Evolutionary conservation across 2,113 vertebrate genomes (phyloP).

Genomic region (Neolamprologus toae): DNA sequence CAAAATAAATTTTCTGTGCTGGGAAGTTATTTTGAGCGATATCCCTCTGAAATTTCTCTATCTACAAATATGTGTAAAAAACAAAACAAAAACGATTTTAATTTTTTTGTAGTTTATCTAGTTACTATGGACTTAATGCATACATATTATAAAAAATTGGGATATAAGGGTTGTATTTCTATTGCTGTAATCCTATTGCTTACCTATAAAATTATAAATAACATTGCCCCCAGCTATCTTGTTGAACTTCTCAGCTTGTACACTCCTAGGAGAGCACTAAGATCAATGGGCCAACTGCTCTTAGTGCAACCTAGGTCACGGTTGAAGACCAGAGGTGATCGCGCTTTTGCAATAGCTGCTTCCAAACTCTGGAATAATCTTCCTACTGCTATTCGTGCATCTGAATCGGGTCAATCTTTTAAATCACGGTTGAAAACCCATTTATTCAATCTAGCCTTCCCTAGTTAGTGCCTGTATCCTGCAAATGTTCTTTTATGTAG

Average conservation of each 20-base stretch:
- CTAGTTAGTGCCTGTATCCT: neutral
- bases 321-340: neutral
- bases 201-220: neutral
- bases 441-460: neutral
- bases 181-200: neutral
- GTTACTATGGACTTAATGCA: neutral
- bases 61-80: neutral
- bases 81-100: fast-evolving
- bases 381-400: neutral
- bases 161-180: neutral
- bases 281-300: neutral
- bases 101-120: neutral
- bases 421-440: neutral
- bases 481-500: neutral
- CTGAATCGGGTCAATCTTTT: neutral
- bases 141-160: neutral
- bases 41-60: neutral
- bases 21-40: neutral
- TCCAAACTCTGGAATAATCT: neutral
- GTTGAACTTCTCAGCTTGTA: neutral
- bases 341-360: neutral
- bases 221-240: neutral
- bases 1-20: neutral
- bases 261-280: neutral
- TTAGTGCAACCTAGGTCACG: neutral